Percentiles rank a stretch among this genome's conserved stretches.
These are phyloP conservation scores for Prionailurus bengalensis DNA, from an alignment of 2,113 vertebrate genomes.

Conservation along the genomic window DNA sequence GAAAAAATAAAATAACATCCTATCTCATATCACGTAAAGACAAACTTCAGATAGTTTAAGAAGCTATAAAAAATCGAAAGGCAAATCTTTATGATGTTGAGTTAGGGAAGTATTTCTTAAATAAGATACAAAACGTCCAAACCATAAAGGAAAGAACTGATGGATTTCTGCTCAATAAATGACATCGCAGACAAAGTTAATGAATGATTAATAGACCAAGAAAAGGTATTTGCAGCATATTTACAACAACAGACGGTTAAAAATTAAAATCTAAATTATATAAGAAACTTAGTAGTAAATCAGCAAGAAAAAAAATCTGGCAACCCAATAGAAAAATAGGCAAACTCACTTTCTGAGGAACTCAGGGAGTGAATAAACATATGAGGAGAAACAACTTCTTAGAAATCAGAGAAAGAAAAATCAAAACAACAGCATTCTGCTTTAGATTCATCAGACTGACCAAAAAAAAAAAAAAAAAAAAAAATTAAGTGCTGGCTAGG, in stretches of 20 bases:
- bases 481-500: neutral
- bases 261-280: slow-evolving; percentile 23
- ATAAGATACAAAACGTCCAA: neutral
- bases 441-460: neutral
- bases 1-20: neutral
- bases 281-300: slow-evolving; percentile 19
- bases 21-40: neutral
- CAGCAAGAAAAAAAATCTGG: neutral
- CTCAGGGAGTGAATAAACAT: neutral
- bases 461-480: neutral
- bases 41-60: neutral
- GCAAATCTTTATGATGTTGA: neutral
- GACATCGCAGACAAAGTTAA: neutral
- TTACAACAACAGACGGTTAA: neutral
- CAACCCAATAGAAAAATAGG: neutral
- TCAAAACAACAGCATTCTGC: neutral
- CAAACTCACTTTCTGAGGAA: neutral
- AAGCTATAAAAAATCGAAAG: slow-evolving; percentile 12
- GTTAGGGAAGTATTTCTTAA: neutral
- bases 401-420: slow-evolving; percentile 27
- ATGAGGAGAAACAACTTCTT: slow-evolving; percentile 15
- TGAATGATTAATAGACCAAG: neutral
- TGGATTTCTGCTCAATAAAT: slow-evolving; percentile 27
- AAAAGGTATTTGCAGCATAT: neutral
- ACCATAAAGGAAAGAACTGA: neutral